Conservation (phyloP, 2,888 invertebrate genomes). For the Bombylius major region DNA sequence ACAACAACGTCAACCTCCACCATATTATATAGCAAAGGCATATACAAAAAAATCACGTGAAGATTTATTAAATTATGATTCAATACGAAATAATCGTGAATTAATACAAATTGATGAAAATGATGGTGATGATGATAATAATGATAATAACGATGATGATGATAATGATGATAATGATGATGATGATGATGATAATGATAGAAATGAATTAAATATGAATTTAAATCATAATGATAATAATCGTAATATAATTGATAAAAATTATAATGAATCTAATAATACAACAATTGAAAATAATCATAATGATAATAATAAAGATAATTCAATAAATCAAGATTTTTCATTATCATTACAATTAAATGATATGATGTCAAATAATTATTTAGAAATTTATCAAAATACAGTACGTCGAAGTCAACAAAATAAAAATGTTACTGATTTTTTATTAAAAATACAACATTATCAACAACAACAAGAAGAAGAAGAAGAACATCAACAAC, state of each 20-base stretch:
- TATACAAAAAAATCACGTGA: conserved; percentile 56
- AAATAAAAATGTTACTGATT: too few species aligned
- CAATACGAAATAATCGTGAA: conserved; percentile 23
- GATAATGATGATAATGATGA: background rate
- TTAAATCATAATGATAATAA: background rate
- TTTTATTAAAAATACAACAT: background rate
- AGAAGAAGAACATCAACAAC: background rate
- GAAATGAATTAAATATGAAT: background rate
- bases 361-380: too few species aligned
- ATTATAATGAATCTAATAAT: background rate
- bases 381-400: too few species aligned
- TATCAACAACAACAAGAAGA: background rate
- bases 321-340: too few species aligned
- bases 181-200: background rate
- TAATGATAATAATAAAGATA: background rate
- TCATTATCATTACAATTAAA: too few species aligned
- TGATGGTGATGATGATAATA: background rate
- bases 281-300: background rate
- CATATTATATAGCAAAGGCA: conserved; percentile 72
- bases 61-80: conserved; percentile 31
- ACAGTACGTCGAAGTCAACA: too few species aligned
- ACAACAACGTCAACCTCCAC: conserved; percentile 47
- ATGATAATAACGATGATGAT: background rate
- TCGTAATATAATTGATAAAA: background rate
- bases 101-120: background rate